Evolutionary conservation across 37 sponge, comb jelly and placozoan genomes (phyloP).

Genomic region (Bolinopsis microptera): DNA sequence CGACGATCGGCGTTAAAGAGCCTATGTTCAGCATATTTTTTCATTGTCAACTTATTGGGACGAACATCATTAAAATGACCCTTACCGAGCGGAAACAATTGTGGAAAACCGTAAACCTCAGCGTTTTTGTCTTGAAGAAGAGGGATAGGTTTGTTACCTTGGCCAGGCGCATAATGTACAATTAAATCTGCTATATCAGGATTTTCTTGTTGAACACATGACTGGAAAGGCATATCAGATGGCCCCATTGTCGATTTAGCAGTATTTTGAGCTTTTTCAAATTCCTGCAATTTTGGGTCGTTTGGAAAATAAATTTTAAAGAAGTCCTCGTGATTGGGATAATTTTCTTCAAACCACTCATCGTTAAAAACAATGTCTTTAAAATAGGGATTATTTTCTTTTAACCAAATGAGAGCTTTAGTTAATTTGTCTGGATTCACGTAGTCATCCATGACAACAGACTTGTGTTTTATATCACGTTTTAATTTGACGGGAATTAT

Average conservation of each 20-base stretch:
- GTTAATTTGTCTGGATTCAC: neutral
- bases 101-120: neutral
- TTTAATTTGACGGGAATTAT: neutral
- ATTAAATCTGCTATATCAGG: neutral
- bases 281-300: neutral
- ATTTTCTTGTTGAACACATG: neutral
- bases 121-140: too few species aligned
- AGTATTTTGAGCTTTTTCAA: too few species aligned
- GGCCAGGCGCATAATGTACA: conserved; percentile 10
- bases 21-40: neutral
- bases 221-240: neutral
- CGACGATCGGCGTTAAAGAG: neutral
- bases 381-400: neutral
- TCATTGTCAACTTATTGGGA: neutral
- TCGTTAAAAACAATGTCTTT: neutral
- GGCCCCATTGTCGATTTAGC: neutral
- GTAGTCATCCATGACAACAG: neutral
- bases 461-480: neutral
- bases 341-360: neutral
- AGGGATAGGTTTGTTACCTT: neutral
- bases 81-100: neutral
- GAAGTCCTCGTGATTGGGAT: neutral
- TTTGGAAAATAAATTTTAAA: neutral
- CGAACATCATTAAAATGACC: conserved; percentile 15
- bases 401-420: neutral